A percentile compares a stretch with the other conserved stretches of the same genome.
Evolutionary conservation across 2,113 vertebrate species (phyloP).

Genomic region (Euleptes europaea): DNA sequence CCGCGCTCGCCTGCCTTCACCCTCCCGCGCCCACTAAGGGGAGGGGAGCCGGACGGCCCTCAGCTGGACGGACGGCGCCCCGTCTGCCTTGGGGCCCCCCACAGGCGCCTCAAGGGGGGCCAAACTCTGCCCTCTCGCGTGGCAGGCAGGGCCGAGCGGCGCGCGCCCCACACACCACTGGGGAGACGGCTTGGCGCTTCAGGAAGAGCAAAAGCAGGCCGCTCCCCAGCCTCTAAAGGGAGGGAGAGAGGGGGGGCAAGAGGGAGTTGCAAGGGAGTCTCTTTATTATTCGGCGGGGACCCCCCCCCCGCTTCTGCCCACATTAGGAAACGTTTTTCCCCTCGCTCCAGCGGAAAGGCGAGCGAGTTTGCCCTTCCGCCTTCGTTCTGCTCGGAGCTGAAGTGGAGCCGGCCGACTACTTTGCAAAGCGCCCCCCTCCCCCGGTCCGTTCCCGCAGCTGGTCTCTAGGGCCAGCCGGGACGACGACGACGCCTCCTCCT

Average conservation of each 20-base stretch:
- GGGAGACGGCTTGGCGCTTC: neutral
- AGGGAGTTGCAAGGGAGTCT: neutral
- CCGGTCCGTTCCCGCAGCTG: neutral
- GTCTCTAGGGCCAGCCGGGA: neutral
- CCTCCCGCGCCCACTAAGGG: slow-evolving; percentile 31
- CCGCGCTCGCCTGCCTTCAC: slow-evolving; percentile 1
- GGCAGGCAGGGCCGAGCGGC: neutral
- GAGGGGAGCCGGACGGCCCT: neutral
- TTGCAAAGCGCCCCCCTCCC: neutral
- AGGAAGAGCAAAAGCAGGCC: neutral
- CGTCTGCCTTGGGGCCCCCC: neutral
- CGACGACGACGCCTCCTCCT: too few species aligned
- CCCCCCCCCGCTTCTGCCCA: neutral
- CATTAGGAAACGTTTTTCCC: neutral
- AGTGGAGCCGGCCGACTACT: neutral
- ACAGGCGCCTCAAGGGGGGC: neutral
- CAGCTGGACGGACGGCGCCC: neutral
- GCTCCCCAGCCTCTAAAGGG: neutral
- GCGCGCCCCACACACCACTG: neutral
- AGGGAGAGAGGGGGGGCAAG: neutral
- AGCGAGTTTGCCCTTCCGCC: neutral
- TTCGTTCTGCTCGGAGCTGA: neutral
- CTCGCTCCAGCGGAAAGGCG: neutral
- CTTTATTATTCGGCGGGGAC: too few species aligned
- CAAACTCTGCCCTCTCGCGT: neutral